These are phyloP conservation scores for Bombycilla garrulus DNA, from an alignment of 2,113 vertebrate species.

Conservation along the genomic window DNA sequence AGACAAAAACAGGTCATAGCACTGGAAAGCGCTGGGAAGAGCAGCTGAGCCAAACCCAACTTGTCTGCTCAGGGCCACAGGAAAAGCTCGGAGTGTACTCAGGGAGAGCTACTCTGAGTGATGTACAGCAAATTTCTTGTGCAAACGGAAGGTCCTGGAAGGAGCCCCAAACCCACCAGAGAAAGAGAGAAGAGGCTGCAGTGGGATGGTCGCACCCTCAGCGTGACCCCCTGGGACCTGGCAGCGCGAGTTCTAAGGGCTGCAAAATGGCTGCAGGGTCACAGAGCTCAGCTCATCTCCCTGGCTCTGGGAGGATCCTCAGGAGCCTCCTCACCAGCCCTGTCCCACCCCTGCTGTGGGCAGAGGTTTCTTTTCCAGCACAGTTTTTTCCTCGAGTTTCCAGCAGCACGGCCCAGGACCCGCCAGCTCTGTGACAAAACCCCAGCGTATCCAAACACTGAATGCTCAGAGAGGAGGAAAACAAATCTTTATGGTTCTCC, in stretches of 20 bases:
- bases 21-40: background rate
- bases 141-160: background rate
- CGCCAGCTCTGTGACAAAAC: fast-evolving
- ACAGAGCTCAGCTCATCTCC: too few relatives aligned
- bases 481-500: background rate
- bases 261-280: background rate
- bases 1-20: background rate
- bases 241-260: too few relatives aligned
- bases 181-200: background rate
- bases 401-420: background rate
- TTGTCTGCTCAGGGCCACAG: background rate
- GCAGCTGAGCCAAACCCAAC: background rate
- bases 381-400: fast-evolving
- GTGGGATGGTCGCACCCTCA: background rate
- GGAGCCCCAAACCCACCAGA: background rate
- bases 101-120: background rate
- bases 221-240: fast-evolving
- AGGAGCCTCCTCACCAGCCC: background rate
- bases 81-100: background rate
- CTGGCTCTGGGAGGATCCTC: background rate
- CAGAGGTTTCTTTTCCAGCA: too few relatives aligned
- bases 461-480: background rate
- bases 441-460: fast-evolving
- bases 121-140: background rate
- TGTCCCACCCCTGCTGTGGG: fast-evolving